Conservation (phyloP, 2,888 invertebrate genomes). For the Leptodirus hochenwartii region DNA sequence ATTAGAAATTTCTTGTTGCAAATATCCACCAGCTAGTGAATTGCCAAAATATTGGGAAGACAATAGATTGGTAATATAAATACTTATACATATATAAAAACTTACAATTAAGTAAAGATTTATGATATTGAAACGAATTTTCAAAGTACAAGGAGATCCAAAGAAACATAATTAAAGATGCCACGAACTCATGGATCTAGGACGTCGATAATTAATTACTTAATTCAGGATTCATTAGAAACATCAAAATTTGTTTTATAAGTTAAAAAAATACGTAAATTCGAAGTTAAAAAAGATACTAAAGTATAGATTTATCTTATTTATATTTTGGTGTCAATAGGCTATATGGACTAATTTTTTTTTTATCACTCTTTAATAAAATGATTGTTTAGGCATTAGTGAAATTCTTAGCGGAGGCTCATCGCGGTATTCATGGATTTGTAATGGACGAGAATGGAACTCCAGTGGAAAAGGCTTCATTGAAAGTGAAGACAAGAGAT, state of each 20-base stretch:
- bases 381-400: slow-evolving; percentile 46
- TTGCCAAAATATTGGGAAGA: slow-evolving; percentile 75
- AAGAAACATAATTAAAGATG: too few relatives aligned
- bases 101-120: neutral
- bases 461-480: slow-evolving; percentile 59
- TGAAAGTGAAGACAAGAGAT: slow-evolving; percentile 66
- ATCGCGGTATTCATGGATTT: slow-evolving; percentile 78
- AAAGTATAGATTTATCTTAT: too few relatives aligned
- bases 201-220: too few relatives aligned
- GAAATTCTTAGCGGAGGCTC: slow-evolving; percentile 69
- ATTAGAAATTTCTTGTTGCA: slow-evolving; percentile 85
- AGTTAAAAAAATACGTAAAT: too few relatives aligned
- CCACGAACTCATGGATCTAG: too few relatives aligned
- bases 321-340: too few relatives aligned
- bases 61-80: slow-evolving; percentile 52
- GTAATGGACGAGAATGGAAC: slow-evolving; percentile 61
- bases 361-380: neutral
- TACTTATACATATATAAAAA: slow-evolving; percentile 1
- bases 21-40: slow-evolving; percentile 68
- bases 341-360: neutral
- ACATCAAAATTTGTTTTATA: too few relatives aligned
- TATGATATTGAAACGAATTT: neutral
- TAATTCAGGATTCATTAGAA: too few relatives aligned
- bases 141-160: too few relatives aligned
- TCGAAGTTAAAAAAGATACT: too few relatives aligned